Evolutionary conservation across 1,140 invertebrate genomes (phyloP), one percentile per base, ranked within the genome.

Genomic region (Aleiodes sp.): DNA sequence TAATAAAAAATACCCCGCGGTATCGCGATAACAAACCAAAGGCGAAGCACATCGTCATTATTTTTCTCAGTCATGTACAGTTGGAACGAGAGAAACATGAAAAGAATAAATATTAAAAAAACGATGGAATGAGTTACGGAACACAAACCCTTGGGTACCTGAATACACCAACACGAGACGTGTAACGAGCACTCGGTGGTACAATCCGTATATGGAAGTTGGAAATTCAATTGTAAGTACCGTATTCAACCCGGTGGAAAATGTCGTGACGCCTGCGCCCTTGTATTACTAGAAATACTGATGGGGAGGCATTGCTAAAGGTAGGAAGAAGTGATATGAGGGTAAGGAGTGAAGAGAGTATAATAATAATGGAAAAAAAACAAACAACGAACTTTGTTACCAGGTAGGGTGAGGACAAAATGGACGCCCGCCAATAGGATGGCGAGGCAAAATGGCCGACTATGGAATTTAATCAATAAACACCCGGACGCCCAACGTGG

Each of bases 391-490:
- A 26, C 69, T 62, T 24, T 68, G 56, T 29, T 41, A 33, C 24
- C 61, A 33, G 21, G 19, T 19, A 46, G 61, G 62, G 70, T 43
- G 74, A 78, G 78, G 74, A 83, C 79, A 86, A 86, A 86, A 85
- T 84, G 84, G 84, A 79, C 75, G 83, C 56, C 80, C 68, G 56
- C 84, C 84, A 86, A 86, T 85, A 75, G 72, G 77, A 72, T 70
- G 52, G 63, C 64, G 65, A 65, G 66, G 66, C 77, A 86, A 85
- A 79, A 86, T 86, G 84, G 84, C 84, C 77, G 84, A 84, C 84
- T 76, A 78, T n/a, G 80, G 78, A 81, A 84, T 85, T 85, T 86
- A 84, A 86, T 85, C 84, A 86, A 86, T 86, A 86, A 76, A 71
- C n/a, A n/a, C n/a, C n/a, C 72, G 73, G 75, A 76, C 65, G 24